Evolutionary conservation across 2,113 vertebrate species (phyloP).

Genomic region (Rhineura floridana): DNA sequence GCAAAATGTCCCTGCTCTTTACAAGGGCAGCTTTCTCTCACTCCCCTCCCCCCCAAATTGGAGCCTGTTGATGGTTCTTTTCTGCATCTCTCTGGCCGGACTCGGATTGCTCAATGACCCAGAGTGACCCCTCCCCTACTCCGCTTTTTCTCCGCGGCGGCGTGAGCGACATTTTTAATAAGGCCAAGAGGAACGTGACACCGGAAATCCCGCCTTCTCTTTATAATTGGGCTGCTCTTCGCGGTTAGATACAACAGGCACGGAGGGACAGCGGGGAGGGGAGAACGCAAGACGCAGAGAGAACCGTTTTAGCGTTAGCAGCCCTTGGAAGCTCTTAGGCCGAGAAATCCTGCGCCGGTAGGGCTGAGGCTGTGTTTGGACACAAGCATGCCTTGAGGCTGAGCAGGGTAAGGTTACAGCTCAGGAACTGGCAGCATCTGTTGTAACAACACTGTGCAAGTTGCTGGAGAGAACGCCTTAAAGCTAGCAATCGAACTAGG

Average conservation of each 20-base stretch:
- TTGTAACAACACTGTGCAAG: not conserved
- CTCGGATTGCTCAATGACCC: not conserved
- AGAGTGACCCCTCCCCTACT: not conserved
- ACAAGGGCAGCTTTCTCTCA: not conserved
- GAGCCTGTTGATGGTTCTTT: not conserved
- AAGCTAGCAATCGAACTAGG: not conserved
- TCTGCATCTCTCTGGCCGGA: not conserved
- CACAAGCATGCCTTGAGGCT: not conserved
- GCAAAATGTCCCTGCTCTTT: not conserved
- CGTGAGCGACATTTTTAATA: conserved; percentile 45
- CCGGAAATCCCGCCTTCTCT: conserved; percentile 61
- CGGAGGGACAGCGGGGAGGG: accelerated
- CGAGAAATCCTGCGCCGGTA: not conserved
- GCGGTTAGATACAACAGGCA: not conserved
- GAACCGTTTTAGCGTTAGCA: not conserved
- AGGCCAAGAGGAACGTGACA: conserved; percentile 60
- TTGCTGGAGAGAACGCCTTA: not conserved
- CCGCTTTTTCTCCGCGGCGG: not conserved
- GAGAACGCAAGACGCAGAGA: not conserved
- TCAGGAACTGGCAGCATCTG: not conserved
- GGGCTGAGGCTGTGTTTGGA: not conserved
- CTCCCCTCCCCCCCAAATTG: not conserved
- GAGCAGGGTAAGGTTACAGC: not conserved
- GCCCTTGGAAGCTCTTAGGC: not conserved
- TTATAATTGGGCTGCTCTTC: not conserved